Evolutionary conservation across 2,888 invertebrate species (phyloP).

Genomic region (Frankliniella fusca): DNA sequence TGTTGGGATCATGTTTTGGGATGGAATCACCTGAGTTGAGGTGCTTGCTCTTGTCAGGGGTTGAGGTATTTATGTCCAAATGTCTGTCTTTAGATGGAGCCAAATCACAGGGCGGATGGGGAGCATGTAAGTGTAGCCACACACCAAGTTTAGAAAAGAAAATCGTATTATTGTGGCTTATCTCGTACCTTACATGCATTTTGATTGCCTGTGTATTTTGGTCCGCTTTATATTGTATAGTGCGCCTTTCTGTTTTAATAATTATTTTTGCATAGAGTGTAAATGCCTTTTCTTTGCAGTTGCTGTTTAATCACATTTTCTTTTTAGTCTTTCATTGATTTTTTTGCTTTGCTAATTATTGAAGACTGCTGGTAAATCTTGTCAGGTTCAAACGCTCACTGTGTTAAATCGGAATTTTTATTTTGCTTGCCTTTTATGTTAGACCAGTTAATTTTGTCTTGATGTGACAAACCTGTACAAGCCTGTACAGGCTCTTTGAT

Average conservation of each 20-base stretch:
- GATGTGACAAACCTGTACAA: no score
- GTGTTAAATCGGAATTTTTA: neutral
- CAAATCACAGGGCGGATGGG: constrained; percentile 73
- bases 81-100: constrained; percentile 65
- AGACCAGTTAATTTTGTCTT: neutral
- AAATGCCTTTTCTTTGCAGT: no score
- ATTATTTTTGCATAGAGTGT: neutral
- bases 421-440: constrained; percentile 26
- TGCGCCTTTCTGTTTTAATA: neutral
- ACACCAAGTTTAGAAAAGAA: constrained; percentile 38
- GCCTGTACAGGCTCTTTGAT: no score
- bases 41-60: neutral
- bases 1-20: no score
- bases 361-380: no score
- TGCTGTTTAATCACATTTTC: neutral
- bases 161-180: constrained; percentile 31
- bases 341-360: neutral
- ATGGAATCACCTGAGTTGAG: no score
- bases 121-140: constrained; percentile 66
- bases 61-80: constrained; percentile 27
- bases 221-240: neutral
- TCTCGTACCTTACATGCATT: neutral
- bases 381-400: constrained; percentile 5
- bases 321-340: neutral
- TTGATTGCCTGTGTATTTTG: neutral